A percentile compares a stretch with the other conserved stretches of the same genome.
Conservation (phyloP, 2,113 vertebrate species). For the Talpa occidentalis region DNA sequence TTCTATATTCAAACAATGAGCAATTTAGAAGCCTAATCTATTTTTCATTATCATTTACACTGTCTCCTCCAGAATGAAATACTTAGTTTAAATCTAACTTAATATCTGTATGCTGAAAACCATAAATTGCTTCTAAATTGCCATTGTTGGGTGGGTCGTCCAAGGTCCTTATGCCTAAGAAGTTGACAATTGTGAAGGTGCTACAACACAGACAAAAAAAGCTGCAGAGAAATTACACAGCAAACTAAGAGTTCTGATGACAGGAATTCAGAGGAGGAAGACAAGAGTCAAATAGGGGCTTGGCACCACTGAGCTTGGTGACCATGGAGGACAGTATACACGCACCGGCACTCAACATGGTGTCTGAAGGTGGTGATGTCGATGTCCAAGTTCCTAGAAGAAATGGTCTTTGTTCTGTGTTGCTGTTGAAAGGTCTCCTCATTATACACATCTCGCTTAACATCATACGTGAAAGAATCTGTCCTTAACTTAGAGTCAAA, state of each 20-base stretch:
- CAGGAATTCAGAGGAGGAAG: constrained; percentile 25
- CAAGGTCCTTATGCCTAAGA: not conserved
- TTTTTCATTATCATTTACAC: too few relatives aligned
- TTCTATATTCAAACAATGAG: too few relatives aligned
- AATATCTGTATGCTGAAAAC: too few relatives aligned
- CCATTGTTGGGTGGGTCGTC: not conserved
- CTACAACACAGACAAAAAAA: not conserved
- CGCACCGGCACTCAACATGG: constrained; percentile 72
- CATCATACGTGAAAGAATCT: not conserved
- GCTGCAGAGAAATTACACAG: not conserved
- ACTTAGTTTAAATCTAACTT: too few relatives aligned
- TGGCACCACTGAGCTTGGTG: rapidly evolving
- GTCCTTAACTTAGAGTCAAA: not conserved
- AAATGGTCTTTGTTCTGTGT: constrained; percentile 54
- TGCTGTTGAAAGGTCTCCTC: constrained; percentile 81
- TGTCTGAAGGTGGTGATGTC: constrained; percentile 43
- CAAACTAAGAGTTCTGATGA: not conserved
- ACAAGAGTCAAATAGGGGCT: not conserved
- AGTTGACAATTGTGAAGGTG: not conserved
- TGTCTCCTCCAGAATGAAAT: too few relatives aligned
- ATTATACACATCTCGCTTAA: constrained; percentile 78
- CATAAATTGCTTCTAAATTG: too few relatives aligned
- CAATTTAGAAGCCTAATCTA: too few relatives aligned
- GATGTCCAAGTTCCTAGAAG: constrained; percentile 2
- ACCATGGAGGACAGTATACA: not conserved